These are phyloP conservation scores for Odontamblyopus rebecca DNA, from an alignment of 2,797 vertebrate genomes.

Conservation along the genomic window DNA sequence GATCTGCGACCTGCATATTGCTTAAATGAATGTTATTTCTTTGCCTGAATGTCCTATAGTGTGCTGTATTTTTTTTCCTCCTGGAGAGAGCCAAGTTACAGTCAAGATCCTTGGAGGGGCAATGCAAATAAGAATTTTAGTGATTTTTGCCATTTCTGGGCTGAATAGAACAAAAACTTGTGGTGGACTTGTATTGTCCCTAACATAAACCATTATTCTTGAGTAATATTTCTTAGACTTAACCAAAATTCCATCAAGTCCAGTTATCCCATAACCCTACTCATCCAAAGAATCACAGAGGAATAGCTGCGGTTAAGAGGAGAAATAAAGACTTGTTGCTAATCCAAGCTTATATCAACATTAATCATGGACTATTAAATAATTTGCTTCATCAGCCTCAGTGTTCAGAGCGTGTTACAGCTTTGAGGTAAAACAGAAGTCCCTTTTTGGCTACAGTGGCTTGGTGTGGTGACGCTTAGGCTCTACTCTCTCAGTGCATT, in stretches of 20 bases:
- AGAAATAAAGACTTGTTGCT: background rate
- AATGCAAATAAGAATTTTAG: too few species aligned
- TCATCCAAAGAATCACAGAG: background rate
- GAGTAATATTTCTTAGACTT: background rate
- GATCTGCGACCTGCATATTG: too few species aligned
- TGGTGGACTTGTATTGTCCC: too few species aligned
- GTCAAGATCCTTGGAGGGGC: too few species aligned
- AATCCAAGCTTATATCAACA: slow-evolving; percentile 2
- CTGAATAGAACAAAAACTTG: too few species aligned
- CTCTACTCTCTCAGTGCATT: slow-evolving; percentile 33
- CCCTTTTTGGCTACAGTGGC: slow-evolving; percentile 37
- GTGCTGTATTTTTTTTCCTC: too few species aligned
- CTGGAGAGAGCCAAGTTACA: too few species aligned
- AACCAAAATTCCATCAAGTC: background rate
- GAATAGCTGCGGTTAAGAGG: background rate
- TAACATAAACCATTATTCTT: too few species aligned
- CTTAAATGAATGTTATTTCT: background rate
- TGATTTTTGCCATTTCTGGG: too few species aligned
- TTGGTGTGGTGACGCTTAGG: slow-evolving; percentile 45
- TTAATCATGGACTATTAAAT: background rate
- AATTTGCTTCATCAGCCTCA: background rate
- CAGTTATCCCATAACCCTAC: background rate
- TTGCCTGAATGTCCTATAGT: background rate
- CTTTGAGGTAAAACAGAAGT: slow-evolving; percentile 32
- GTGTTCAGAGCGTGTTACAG: background rate